These are phyloP conservation scores for Phenganax stokvisi DNA, from an alignment of 92 coral and sea anemone species.

Conservation along the genomic window DNA sequence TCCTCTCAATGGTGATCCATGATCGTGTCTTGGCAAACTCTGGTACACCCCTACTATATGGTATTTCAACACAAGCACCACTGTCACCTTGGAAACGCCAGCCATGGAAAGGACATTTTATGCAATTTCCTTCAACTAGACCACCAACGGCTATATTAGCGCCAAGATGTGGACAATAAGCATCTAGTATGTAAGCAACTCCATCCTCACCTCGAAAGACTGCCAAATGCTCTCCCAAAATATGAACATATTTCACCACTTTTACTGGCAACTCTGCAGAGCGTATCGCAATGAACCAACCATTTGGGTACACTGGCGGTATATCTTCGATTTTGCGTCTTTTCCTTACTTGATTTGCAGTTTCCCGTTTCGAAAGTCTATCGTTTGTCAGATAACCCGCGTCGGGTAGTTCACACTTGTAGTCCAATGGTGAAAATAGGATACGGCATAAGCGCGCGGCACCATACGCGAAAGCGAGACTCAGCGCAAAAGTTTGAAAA, in stretches of 20 bases:
- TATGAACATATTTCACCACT: constrained; percentile 59
- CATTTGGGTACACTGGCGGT: constrained; percentile 92
- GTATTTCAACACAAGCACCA: constrained; percentile 71
- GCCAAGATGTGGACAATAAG: constrained; percentile 95
- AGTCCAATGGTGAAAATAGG: constrained; percentile 58
- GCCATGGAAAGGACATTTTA: constrained; percentile 92
- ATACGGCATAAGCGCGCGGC: constrained; percentile 55
- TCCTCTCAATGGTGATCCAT: constrained; percentile 75
- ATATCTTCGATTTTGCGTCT: constrained; percentile 58
- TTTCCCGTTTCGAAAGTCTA: constrained; percentile 53
- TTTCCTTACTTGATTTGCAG: constrained; percentile 58
- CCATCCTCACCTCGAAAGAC: constrained; percentile 94
- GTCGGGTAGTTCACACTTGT: constrained; percentile 59
- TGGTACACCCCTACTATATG: constrained; percentile 71
- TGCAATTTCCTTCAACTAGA: constrained; percentile 63
- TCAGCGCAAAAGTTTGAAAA: constrained; percentile 30
- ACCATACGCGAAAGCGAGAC: constrained; percentile 26
- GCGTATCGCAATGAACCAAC: constrained; percentile 74
- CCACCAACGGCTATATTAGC: constrained; percentile 95
- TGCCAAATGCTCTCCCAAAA: constrained; percentile 76
- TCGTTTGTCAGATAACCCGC: constrained; percentile 52
- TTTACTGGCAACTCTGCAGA: constrained; percentile 63
- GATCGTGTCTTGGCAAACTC: constrained; percentile 64
- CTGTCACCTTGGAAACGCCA: constrained; percentile 77
- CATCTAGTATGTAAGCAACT: constrained; percentile 58